Evolutionary conservation across 2,888 invertebrate species (phyloP), one percentile per base, ranked within the genome.

Genomic region (Oscheius sp.): DNA sequence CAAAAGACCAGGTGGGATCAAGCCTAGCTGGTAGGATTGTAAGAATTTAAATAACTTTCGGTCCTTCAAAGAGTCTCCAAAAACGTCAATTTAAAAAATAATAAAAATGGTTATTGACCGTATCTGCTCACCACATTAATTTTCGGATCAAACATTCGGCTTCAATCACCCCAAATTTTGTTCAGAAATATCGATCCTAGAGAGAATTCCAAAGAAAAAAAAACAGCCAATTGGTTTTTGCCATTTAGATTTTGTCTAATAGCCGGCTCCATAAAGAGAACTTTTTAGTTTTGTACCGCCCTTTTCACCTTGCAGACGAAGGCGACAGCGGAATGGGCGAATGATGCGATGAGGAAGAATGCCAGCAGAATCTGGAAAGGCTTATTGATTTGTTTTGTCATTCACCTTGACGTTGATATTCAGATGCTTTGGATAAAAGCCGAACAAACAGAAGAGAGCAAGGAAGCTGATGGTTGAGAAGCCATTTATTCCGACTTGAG

Each of bases 301-400:
- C n/a, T n/a, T 27, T 29, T 52, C 29, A 52, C 27, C n/a, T 52
- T 52, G 29, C 29, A 52, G 29, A 27, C 27, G 25, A 52, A n/a
- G 6, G 52, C 52, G 27, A 29, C 1, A 29, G 29, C 10, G 3
- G 52, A 52, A 52, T 52, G 52, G 8, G 29, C 52, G 15, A 52
- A n/a, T 1, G 27, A 52, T 12, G 52, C 29, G 25, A 52, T n/a
- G 25, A 52, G 52, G 2, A 52, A 52, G 29, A 52, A 52, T 10
- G 52, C 27, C 52, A 52, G 52, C 52, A 52, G 27, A 3, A 52
- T 29, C 52, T 52, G 52, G 12, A 52, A 10, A n/a, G 29, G 29
- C 29, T n/a, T 27, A 25, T 48, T 46, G 6, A 15, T 3, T n/a
- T 3, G 12, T 29, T 52, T 8, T 25, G 10, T 25, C n/a, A 12